Percentiles rank a stretch among this genome's conserved stretches.
phyloP scores from a whole-genome alignment of 2,888 invertebrate species.

The Zygogramma bicolorata region DNA sequence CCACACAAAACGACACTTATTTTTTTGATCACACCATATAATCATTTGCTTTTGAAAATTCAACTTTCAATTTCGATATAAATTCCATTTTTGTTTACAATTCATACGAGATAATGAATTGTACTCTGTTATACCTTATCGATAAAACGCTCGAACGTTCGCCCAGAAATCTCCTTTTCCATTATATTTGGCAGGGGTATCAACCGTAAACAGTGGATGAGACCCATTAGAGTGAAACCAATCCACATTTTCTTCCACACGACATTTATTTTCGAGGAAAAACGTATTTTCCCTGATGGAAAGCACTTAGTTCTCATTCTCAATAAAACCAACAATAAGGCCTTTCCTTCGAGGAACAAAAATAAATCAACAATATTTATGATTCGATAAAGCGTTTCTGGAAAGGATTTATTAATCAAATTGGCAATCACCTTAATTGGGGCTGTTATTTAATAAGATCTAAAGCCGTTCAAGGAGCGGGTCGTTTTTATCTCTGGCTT shows the following conservation, averaged over 20 bases:
- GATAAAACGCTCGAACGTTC: neutral
- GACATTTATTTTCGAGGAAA: constrained; percentile 34
- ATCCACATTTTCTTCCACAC: constrained; percentile 30
- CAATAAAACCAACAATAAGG: constrained; percentile 36
- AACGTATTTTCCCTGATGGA: constrained; percentile 36
- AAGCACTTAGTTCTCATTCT: constrained; percentile 33
- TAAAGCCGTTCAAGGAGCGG: constrained; percentile 33
- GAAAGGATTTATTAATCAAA: constrained; percentile 38
- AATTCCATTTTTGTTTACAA: neutral
- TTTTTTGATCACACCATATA: too few relatives aligned
- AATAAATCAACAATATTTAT: constrained; percentile 27
- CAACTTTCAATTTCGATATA: too few relatives aligned
- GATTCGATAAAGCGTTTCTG: constrained; percentile 8
- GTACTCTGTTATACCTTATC: neutral
- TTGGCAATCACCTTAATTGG: constrained; percentile 43
- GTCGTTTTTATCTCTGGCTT: constrained; percentile 33
- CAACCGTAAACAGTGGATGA: constrained; percentile 35
- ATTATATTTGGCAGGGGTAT: constrained; percentile 17
- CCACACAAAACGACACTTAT: too few relatives aligned
- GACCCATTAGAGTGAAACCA: constrained; percentile 33
- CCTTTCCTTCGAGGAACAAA: constrained; percentile 8
- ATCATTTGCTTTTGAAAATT: too few relatives aligned
- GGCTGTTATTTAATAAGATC: constrained; percentile 41
- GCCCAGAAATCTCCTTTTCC: neutral
- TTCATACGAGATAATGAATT: neutral